phyloP scores from a whole-genome alignment of 1,140 invertebrate species.

The Dendrolimus kikuchii region DNA sequence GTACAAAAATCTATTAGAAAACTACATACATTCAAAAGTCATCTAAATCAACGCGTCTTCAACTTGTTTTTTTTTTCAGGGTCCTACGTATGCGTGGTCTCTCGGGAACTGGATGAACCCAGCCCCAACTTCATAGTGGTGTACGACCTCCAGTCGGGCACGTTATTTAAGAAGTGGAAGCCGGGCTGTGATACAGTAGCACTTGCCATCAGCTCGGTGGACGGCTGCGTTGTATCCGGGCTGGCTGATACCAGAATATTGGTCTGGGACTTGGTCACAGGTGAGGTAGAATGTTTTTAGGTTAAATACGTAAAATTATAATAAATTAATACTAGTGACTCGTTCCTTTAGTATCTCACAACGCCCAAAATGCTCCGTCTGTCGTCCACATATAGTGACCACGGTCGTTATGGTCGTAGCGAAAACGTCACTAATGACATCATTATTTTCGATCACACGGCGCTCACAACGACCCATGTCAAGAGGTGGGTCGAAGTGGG shows the following conservation, averaged over 20 bases:
- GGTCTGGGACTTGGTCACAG: slow-evolving; percentile 92
- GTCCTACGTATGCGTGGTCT: slow-evolving; percentile 78
- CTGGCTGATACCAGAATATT: slow-evolving; percentile 85
- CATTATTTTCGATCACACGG: no score
- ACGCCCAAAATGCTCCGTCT: no score
- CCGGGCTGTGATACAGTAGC: slow-evolving; percentile 84
- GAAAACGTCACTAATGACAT: no score
- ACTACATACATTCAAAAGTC: no score
- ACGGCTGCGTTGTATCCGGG: slow-evolving; percentile 87
- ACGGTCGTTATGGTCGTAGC: no score
- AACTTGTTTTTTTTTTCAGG: slow-evolving; percentile 52
- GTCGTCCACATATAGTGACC: no score
- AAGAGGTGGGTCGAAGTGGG: no score
- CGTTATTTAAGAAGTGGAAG: slow-evolving; percentile 93
- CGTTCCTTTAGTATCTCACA: no score
- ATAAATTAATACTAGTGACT: no score
- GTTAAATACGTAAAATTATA: neutral
- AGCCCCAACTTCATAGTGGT: slow-evolving; percentile 91
- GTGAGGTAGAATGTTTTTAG: slow-evolving; percentile 48
- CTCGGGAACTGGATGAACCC: slow-evolving; percentile 85
- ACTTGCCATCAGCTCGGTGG: slow-evolving; percentile 85
- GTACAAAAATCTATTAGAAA: no score
- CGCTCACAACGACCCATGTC: no score
- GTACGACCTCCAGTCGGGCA: slow-evolving; percentile 93
- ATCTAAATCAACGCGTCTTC: no score